Base-by-base conservation (phyloP, 2,888 invertebrate species). In the Buathra laborator region DNA sequence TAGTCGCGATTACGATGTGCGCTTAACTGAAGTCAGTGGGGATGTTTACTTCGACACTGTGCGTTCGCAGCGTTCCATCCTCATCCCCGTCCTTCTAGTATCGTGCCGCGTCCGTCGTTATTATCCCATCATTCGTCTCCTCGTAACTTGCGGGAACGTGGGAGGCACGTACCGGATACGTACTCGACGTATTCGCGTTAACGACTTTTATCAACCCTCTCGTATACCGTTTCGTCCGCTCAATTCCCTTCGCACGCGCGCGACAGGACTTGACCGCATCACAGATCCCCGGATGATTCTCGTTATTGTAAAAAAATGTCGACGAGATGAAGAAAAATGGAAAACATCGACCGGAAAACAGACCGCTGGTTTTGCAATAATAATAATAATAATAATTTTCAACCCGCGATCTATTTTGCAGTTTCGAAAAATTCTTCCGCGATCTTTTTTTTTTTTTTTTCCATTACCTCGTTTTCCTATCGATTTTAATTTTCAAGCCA, bases 221-320 rank as follows among this genome's bases (percentile, higher is more conserved):
- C 24, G 56, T 56, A 56, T 10, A 16, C 16, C 53, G 19, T n/a
- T 19, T 19, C 16, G 16, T n/a, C 19, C 53, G 24, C 1, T 56
- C 56, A 56, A 16, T 56, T 56, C 56, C 19, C 10, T 56, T 56
- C 56, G 56, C 56, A 19, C 56, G 56, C 56, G 24, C 56, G 56
- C 19, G 19, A 10, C 4, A 56, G 56, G 19, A 56, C 56, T 56
- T 56, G 19, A 16, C 56, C 56, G 24, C 56, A 56, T 7, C 10
- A 56, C 19, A 24, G 3, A 19, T 10, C 19, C 19, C 16, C 3
- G 10, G 24, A 19, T 10, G 53, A 10, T 56, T 24, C 19, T 56
- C 19, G 19, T 56, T 56, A 56, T 10, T 24, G 3, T 56, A 24
- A 56, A 24, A 24, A 56, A 56, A 56, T 10, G 10, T 56, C 56